Evolutionary conservation across 1,140 invertebrate species (phyloP).

Genomic region (Polyergus mexicanus): DNA sequence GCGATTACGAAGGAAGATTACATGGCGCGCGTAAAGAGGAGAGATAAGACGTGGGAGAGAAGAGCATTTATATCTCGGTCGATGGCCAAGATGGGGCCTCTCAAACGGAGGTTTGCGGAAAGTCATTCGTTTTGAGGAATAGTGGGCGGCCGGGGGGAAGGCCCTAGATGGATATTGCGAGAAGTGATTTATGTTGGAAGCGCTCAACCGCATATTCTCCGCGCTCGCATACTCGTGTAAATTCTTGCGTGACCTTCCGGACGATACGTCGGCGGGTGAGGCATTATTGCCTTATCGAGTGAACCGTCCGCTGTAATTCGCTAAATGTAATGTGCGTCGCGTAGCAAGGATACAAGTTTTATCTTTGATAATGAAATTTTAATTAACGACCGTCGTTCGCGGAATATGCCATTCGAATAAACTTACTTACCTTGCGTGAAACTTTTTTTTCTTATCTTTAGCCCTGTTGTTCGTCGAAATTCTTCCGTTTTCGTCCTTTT

Average conservation of each 20-base stretch:
- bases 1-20: slow-evolving; percentile 38
- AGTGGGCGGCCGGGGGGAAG: slow-evolving; percentile 62
- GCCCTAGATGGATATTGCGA: slow-evolving; percentile 83
- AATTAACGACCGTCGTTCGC: slow-evolving; percentile 17
- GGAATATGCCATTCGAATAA: background rate
- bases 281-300: slow-evolving; percentile 52
- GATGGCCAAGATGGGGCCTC: slow-evolving; percentile 42
- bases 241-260: slow-evolving; percentile 59
- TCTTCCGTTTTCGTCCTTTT: background rate
- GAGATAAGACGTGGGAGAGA: background rate
- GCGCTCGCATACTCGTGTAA: slow-evolving; percentile 54
- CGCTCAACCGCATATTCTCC: slow-evolving; percentile 82
- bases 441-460: background rate
- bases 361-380: slow-evolving; percentile 31
- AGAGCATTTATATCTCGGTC: slow-evolving; percentile 36
- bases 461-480: background rate
- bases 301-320: slow-evolving; percentile 40
- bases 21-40: background rate
- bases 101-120: slow-evolving; percentile 71
- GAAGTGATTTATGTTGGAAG: slow-evolving; percentile 84
- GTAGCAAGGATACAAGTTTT: background rate
- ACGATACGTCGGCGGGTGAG: slow-evolving; percentile 41
- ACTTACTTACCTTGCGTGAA: background rate
- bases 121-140: slow-evolving; percentile 76
- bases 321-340: slow-evolving; percentile 5